A percentile compares a stretch with the other conserved stretches of the same genome.
Conservation (phyloP, 1,140 invertebrate genomes). For the Matsumurasca onukii region DNA sequence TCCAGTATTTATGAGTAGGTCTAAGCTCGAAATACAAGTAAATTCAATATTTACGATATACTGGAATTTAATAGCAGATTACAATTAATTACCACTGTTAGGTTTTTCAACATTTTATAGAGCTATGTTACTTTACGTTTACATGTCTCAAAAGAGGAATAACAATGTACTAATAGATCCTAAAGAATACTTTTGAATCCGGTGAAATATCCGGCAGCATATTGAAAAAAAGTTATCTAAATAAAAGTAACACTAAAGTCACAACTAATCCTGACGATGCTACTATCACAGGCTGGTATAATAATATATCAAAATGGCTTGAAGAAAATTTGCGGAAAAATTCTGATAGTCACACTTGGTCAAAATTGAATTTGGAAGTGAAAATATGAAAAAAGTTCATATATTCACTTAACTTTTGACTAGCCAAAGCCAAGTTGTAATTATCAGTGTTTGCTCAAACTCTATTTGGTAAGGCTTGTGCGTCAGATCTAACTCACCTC, state of each 20-base stretch:
- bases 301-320: conserved; percentile 29
- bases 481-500: no score
- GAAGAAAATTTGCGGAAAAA: conserved; percentile 16
- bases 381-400: conserved; percentile 10
- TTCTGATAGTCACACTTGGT: not conserved
- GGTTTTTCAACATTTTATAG: not conserved
- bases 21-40: conserved; percentile 12
- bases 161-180: conserved; percentile 20
- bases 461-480: no score
- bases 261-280: conserved; percentile 30
- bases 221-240: conserved; percentile 4
- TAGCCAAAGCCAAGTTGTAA: not conserved
- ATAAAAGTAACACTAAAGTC: conserved; percentile 27
- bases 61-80: conserved; percentile 6
- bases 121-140: conserved; percentile 7
- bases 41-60: no score
- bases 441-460: not conserved
- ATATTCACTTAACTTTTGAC: conserved; percentile 5
- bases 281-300: conserved; percentile 32
- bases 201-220: not conserved
- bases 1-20: not conserved
- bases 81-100: not conserved
- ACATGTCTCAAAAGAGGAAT: conserved; percentile 20
- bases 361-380: conserved; percentile 10
- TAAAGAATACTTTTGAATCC: conserved; percentile 17